A percentile compares a stretch with the other conserved stretches of the same genome.
Conservation (phyloP, 2,113 vertebrate species). For the Archilochus colubris region DNA sequence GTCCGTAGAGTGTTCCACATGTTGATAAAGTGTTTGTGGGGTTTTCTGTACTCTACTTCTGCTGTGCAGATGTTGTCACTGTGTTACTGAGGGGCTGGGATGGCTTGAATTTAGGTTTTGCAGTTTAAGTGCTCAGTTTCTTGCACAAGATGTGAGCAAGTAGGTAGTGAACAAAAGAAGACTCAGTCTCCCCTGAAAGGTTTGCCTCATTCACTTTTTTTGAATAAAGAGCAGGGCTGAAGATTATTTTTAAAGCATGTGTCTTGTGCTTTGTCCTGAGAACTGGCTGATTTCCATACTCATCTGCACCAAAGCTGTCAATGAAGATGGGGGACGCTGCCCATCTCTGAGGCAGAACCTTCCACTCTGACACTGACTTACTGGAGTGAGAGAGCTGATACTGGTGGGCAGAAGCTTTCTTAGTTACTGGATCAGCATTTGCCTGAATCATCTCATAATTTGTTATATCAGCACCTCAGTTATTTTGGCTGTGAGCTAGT, state of each 20-base stretch:
- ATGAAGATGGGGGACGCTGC: fast-evolving
- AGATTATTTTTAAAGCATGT: background rate
- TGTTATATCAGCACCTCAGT: background rate
- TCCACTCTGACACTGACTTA: background rate
- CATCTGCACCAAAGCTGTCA: background rate
- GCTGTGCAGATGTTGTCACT: background rate
- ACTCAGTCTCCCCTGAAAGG: background rate
- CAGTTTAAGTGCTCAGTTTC: background rate
- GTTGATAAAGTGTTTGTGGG: background rate
- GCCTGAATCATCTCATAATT: background rate
- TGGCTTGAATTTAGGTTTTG: background rate
- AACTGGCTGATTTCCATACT: background rate
- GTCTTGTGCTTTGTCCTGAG: background rate
- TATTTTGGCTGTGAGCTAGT: background rate
- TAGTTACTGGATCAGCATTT: background rate
- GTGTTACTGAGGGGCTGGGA: background rate
- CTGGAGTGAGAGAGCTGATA: background rate
- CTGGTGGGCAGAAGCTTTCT: background rate
- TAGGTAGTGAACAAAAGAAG: background rate
- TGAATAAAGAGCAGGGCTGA: background rate
- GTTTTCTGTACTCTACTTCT: background rate
- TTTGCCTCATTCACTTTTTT: background rate
- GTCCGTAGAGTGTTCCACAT: background rate
- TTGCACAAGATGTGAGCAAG: background rate
- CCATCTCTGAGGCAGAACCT: background rate